phyloP scores from a whole-genome alignment of 1,140 invertebrate genomes.

The Drosophila kikkawai region DNA sequence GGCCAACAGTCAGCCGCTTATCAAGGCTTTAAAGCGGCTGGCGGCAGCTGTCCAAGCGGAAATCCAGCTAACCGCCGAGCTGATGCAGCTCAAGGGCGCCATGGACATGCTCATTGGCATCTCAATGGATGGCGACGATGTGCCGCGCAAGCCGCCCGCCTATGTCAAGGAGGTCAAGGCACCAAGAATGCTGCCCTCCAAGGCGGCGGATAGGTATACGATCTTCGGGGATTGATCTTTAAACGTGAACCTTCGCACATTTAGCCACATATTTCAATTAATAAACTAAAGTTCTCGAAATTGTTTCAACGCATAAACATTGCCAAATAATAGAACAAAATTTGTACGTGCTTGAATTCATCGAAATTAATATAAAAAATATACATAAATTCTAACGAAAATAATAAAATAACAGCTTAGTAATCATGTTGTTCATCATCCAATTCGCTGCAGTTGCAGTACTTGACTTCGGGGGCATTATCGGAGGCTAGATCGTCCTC shows the following conservation, averaged over 20 bases:
- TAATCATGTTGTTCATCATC: conserved; percentile 40
- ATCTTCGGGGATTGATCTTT: conserved; percentile 44
- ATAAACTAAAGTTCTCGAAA: background rate
- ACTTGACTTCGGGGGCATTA: conserved; percentile 47
- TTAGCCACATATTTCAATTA: background rate
- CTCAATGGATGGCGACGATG: conserved; percentile 79
- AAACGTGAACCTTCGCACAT: conserved; percentile 5
- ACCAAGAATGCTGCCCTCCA: conserved; percentile 53
- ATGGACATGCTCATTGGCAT: conserved; percentile 89
- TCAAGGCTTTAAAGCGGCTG: conserved; percentile 88
- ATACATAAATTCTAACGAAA: conserved; percentile 19
- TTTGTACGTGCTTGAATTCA: background rate
- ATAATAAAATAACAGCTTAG: background rate
- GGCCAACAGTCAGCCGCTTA: conserved; percentile 85
- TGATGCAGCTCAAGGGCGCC: conserved; percentile 89
- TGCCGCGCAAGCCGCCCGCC: background rate
- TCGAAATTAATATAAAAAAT: conserved; percentile 21
- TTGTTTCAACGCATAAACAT: background rate
- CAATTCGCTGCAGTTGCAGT: conserved; percentile 56
- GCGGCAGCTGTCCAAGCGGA: conserved; percentile 88
- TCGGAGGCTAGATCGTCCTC: conserved; percentile 71
- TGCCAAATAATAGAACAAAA: background rate
- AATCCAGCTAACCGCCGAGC: conserved; percentile 87
- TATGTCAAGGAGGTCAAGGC: conserved; percentile 11
- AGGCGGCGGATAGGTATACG: conserved; percentile 52